Base-by-base conservation (phyloP, 2,113 vertebrate species). In the Podiceps cristatus region DNA sequence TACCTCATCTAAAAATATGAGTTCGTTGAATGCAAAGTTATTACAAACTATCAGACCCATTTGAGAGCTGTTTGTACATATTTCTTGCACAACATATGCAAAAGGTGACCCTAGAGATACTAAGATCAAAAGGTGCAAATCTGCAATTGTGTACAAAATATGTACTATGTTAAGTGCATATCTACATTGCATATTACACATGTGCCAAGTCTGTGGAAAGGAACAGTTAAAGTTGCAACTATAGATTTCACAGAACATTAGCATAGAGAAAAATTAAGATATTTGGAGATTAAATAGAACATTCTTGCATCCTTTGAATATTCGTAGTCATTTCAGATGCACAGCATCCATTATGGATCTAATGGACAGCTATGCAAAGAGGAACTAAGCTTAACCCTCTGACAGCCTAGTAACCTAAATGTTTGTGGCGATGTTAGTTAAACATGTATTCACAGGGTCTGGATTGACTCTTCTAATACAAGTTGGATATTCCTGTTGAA, bases 1-100 rank as follows among this genome's bases (percentile, higher is more conserved):
- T 68, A 91, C 75, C 90, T 97, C 87, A 88, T 95, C 90, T 94
- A 95, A 97, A 97, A 97, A 94, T 93, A 97, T 13, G 88, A 96
- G 83, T 68, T 96, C 66, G 85, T 59, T 96, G 89, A 97, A 85
- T 47, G 73, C 81, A 95, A 95, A 93, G 84, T 81, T 87, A 94
- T 81, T 89, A 94, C 86, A 94, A 98, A 95, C 58, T 93, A 60
- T 86, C 84, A 95, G 90, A 96, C 88, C 79, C 24, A 91, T 88
- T 12, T 55, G 86, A 95, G 40, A 90, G 44, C 75, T 91, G 74
- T 69, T 91, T 81, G 49, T 71, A 96, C 71, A 81, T 85, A 62
- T 67, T 98, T 94, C 86, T 92, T 92, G 74, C 90, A 96, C 76
- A 92, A 86, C 18, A 79, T 91, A 95, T 82, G 76, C 58, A 96